phyloP scores from a whole-genome alignment of 2,888 invertebrate species.

The Agrilus cyanescens region DNA sequence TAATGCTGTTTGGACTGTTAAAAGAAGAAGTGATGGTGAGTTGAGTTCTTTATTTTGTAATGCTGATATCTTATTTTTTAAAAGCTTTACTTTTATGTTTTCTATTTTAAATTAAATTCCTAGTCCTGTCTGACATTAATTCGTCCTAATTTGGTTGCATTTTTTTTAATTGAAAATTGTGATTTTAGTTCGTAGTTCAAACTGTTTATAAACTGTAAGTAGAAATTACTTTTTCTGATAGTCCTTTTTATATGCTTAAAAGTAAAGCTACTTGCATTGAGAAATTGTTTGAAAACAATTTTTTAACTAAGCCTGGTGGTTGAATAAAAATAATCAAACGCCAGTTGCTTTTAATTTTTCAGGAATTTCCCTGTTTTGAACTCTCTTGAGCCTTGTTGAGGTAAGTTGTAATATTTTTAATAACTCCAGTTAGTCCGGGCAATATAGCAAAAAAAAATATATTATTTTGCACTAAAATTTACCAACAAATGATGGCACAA shows the following conservation, averaged over 20 bases:
- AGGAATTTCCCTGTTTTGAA: conserved; percentile 12
- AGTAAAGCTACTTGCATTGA: not conserved
- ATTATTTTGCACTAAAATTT: no score
- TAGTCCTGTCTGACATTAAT: not conserved
- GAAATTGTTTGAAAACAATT: not conserved
- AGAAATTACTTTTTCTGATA: not conserved
- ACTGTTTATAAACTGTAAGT: no score
- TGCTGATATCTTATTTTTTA: conserved; percentile 1
- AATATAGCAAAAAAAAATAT: no score
- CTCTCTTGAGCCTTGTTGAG: conserved; percentile 4
- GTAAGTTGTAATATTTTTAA: conserved; percentile 10
- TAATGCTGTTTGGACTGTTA: conserved; percentile 99
- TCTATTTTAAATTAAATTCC: not conserved
- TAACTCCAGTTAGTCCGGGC: no score
- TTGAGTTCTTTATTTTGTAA: conserved; percentile 16
- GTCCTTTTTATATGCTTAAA: no score
- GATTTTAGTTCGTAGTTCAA: no score
- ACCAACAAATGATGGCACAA: no score
- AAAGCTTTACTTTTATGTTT: not conserved
- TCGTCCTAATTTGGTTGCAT: no score
- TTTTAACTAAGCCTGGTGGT: conserved; percentile 48
- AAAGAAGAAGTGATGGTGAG: conserved; percentile 91
- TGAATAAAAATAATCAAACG: conserved; percentile 57
- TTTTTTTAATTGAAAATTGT: no score
- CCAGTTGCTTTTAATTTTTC: conserved; percentile 72